Conservation (phyloP, 2,113 vertebrate species). For the Porphyrio hochstetteri region DNA sequence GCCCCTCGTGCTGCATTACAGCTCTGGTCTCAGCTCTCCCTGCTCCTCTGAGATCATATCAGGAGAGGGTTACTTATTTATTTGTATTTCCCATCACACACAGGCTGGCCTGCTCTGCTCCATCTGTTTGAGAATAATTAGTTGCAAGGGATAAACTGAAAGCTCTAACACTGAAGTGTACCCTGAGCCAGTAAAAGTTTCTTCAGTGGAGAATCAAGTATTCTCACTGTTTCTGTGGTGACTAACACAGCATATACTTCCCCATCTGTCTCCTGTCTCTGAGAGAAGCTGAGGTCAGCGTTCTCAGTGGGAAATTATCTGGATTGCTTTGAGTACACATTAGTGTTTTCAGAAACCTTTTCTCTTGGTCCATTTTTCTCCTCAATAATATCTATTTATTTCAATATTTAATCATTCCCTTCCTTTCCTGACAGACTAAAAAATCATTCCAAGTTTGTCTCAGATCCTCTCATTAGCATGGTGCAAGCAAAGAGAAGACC, state of each 20-base stretch:
- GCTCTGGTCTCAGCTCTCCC: neutral
- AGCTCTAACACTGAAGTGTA: neutral
- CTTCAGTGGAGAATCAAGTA: slow-evolving; percentile 19
- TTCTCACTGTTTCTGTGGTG: slow-evolving; percentile 50
- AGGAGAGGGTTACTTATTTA: neutral
- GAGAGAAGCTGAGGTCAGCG: slow-evolving; percentile 66
- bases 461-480: neutral
- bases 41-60: neutral
- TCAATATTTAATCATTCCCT: slow-evolving; percentile 39
- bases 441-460: neutral
- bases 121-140: slow-evolving; percentile 44
- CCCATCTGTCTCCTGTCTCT: slow-evolving; percentile 61
- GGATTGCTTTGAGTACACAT: slow-evolving; percentile 28
- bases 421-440: slow-evolving; percentile 2
- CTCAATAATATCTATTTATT: slow-evolving; percentile 39
- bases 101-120: neutral
- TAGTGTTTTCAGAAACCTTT: slow-evolving; percentile 47
- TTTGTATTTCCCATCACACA: neutral
- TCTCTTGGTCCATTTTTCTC: slow-evolving; percentile 37
- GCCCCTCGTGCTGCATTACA: rapidly evolving
- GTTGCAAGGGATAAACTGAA: slow-evolving; percentile 22
- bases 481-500: neutral
- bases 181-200: slow-evolving; percentile 26
- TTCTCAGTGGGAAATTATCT: slow-evolving; percentile 63
- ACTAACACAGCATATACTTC: slow-evolving; percentile 57